A percentile compares a stretch with the other conserved stretches of the same genome.
Evolutionary conservation across 2,113 vertebrate genomes (phyloP).

Genomic region (Grammomys dolichurus): DNA sequence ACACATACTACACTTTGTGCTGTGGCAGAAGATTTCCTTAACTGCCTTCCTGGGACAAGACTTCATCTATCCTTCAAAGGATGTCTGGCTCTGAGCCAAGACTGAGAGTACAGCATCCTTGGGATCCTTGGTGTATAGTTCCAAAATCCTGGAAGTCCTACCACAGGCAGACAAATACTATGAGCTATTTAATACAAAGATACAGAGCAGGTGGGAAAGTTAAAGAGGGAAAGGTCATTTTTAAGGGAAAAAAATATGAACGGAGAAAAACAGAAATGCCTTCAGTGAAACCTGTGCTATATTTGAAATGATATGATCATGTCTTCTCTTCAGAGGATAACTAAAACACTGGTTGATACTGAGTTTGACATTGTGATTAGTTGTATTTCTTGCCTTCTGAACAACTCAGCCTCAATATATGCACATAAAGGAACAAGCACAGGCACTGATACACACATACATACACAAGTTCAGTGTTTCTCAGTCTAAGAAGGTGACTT

Average conservation of each 20-base stretch:
- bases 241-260: background rate
- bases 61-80: background rate
- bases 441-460: background rate
- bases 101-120: background rate
- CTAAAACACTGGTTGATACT: background rate
- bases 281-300: background rate
- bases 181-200: background rate
- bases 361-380: background rate
- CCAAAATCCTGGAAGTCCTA: background rate
- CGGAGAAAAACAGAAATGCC: background rate
- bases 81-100: background rate
- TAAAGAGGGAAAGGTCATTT: background rate
- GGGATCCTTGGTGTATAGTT: background rate
- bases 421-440: background rate
- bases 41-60: background rate
- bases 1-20: background rate
- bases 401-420: too few relatives aligned
- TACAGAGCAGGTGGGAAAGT: background rate
- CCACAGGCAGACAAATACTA: background rate
- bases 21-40: background rate
- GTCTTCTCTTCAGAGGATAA: constrained; percentile 5
- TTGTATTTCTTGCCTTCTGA: background rate
- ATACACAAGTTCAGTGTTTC: background rate
- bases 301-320: background rate
- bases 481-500: background rate